Evolutionary conservation across 2,113 vertebrate species (phyloP).

Genomic region (Athene cunicularia): DNA sequence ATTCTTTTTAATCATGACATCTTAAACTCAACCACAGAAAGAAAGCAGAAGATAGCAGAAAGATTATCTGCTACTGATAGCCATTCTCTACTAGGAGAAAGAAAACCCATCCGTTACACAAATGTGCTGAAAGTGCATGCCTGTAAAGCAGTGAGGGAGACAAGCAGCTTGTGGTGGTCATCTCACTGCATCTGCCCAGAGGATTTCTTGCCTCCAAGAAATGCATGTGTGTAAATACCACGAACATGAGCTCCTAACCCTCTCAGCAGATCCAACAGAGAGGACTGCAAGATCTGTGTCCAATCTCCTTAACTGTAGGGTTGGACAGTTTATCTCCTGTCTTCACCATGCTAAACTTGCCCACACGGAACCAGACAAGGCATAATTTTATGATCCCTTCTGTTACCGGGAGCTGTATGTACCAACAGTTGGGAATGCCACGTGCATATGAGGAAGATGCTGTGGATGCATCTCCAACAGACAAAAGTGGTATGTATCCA

Average conservation of each 20-base stretch:
- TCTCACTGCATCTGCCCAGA: not conserved
- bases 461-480: not conserved
- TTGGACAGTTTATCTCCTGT: not conserved
- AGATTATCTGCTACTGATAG: not conserved
- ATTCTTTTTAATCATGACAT: not conserved
- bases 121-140: not conserved
- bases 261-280: not conserved
- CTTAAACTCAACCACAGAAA: not conserved
- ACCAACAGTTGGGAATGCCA: not conserved
- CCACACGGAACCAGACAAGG: not conserved
- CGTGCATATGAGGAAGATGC: not conserved
- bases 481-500: not conserved
- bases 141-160: not conserved
- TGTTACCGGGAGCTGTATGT: not conserved
- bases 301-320: not conserved
- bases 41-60: not conserved
- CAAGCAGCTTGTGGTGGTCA: not conserved
- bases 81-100: not conserved
- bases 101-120: not conserved
- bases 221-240: not conserved
- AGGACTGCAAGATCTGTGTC: not conserved
- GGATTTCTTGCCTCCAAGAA: not conserved
- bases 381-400: not conserved
- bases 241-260: fast-evolving
- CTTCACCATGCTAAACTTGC: not conserved